Evolutionary conservation across 2,797 vertebrate genomes (phyloP), one percentile per base, ranked within the genome.

Genomic region (Nyctalus aviator): DNA sequence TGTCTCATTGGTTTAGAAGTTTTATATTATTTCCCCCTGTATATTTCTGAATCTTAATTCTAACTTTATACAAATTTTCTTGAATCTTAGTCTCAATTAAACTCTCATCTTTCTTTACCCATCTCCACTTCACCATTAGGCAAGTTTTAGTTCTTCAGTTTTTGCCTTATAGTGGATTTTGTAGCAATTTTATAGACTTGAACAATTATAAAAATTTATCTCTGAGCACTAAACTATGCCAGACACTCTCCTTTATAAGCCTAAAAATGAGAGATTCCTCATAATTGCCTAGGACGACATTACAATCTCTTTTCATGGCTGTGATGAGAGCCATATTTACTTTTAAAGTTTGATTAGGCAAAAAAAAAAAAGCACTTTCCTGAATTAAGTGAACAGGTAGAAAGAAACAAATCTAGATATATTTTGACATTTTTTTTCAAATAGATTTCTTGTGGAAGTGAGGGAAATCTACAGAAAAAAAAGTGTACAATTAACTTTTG

Each of bases 161-260:
- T 53, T 91, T 88, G 9, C 30, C 9, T 94, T 57, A 27, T n/a
- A 25, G 57, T 23, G 92, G 53, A 90, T 8, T 71, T 93, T 66
- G 18, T 1, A 57, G 30, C 0, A 37, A 0, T 57, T 41, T 23
- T 48, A 41, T 5, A 90, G 14, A 69, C 53, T 10, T 50, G 3
- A 78, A 17, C 30, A 50, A 32, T n/a, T 44, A 7, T 4, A 48
- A 13, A 53, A 1, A 69, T 15, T 77, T 44, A 4, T 64, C n/a
- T 78, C 6, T 59, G 20, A 75, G 17, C 3, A 30, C 46, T 50
- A 75, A 79, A 44, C 2, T 4, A 9, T 41, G 11, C 25, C 35
- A 71, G 3, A 66, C 41, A 59, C 41, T 79, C 94, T 85, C 9
- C 8, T 37, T 9, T 5, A 50, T 35, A 79, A 53, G 55, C 35